A percentile compares a stretch with the other conserved stretches of the same genome.
Evolutionary conservation across 2,797 vertebrate genomes (phyloP).

Genomic region (Manis crassicaudata): DNA sequence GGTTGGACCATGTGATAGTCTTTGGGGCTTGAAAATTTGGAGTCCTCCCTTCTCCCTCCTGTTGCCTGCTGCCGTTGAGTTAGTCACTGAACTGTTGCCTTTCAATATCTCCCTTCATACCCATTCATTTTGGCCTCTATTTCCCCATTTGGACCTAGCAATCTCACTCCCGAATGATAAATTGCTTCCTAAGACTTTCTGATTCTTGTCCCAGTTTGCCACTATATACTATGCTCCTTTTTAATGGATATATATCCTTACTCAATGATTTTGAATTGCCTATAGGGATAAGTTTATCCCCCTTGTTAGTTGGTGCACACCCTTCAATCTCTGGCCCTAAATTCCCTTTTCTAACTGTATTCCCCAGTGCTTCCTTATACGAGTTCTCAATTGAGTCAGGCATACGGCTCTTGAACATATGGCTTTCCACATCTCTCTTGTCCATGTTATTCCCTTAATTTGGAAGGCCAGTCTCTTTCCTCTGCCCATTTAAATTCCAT

Average conservation of each 20-base stretch:
- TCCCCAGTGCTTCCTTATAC: neutral
- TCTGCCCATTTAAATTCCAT: neutral
- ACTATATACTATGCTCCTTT: neutral
- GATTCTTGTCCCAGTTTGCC: conserved; percentile 15
- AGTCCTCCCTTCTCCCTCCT: neutral
- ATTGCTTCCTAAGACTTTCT: conserved; percentile 48
- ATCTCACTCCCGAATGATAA: conserved; percentile 11
- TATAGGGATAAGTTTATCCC: neutral
- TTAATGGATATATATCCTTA: neutral
- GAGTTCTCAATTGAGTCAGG: neutral
- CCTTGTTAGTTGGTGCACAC: neutral
- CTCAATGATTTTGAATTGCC: conserved; percentile 13
- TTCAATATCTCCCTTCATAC: neutral
- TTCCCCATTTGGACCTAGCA: conserved; percentile 15
- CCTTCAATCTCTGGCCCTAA: neutral
- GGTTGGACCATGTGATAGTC: neutral
- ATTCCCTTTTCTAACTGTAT: neutral
- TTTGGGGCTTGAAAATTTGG: conserved; percentile 12
- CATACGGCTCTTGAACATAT: neutral
- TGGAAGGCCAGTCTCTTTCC: neutral
- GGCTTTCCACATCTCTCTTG: neutral
- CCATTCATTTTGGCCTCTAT: neutral
- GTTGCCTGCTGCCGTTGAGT: neutral
- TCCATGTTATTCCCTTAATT: neutral
- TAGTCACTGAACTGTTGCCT: neutral